Conservation (phyloP, 2,113 vertebrate genomes). For the Asarcornis scutulata region DNA sequence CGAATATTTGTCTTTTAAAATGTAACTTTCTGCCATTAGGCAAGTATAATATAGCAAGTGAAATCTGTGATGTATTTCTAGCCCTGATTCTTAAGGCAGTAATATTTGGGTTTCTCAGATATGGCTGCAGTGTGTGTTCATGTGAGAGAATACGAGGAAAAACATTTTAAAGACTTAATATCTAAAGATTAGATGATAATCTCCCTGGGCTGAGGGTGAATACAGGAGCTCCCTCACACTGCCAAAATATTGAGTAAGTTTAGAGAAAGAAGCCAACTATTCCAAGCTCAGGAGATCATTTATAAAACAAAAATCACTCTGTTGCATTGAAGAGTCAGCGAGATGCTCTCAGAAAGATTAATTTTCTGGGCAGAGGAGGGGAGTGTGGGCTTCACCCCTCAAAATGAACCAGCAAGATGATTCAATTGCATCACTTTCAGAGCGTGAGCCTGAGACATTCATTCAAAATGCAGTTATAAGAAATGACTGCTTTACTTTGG, state of each 20-base stretch:
- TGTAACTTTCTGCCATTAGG: background rate
- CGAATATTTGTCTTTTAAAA: background rate
- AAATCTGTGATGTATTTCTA: slow-evolving; percentile 9
- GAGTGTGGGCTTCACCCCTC: background rate
- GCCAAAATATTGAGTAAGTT: background rate
- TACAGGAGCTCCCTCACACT: background rate
- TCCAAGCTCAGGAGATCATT: background rate
- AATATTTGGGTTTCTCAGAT: background rate
- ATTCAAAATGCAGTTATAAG: background rate
- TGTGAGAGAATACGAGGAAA: background rate
- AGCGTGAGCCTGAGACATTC: background rate
- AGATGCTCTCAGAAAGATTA: slow-evolving; percentile 30
- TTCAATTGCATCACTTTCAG: slow-evolving; percentile 31
- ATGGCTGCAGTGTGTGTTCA: background rate
- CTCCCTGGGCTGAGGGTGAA: background rate
- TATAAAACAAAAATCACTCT: slow-evolving; percentile 23
- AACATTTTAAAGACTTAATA: background rate
- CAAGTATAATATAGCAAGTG: background rate
- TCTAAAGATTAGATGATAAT: background rate
- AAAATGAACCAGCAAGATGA: background rate
- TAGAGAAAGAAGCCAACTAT: background rate
- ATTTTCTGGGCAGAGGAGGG: slow-evolving; percentile 31
- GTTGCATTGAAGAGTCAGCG: background rate
- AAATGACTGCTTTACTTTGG: slow-evolving; percentile 55
- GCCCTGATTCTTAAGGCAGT: background rate